Conservation (phyloP, 2,113 vertebrate species). For the Oostethus manadensis region DNA sequence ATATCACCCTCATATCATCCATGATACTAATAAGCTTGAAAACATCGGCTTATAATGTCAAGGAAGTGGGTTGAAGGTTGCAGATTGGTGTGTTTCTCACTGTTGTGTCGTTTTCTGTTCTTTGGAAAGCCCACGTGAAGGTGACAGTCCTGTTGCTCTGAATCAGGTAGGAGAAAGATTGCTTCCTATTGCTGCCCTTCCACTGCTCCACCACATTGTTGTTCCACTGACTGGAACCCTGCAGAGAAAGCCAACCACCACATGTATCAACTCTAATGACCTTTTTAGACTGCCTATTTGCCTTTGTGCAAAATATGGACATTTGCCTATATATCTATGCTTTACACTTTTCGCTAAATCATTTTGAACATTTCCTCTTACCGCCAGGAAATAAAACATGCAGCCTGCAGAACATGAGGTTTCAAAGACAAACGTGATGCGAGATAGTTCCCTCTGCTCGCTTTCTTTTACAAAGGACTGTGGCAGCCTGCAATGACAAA, state of each 20-base stretch:
- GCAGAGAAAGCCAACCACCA: constrained; percentile 5
- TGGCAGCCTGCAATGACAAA: constrained; percentile 65
- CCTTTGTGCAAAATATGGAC: not conserved
- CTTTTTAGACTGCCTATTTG: not conserved
- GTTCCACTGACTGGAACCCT: constrained; percentile 80
- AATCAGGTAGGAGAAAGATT: constrained; percentile 86
- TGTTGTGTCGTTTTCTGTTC: constrained; percentile 60
- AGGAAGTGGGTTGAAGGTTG: not conserved
- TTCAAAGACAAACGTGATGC: constrained; percentile 91
- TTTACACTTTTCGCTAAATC: not conserved
- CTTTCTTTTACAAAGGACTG: constrained; percentile 64
- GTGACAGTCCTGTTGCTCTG: constrained; percentile 78
- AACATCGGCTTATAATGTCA: not conserved
- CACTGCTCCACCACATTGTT: constrained; percentile 82
- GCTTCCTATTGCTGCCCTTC: constrained; percentile 79
- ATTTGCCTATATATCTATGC: not conserved
- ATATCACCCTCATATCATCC: too few relatives aligned
- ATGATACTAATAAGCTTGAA: not conserved
- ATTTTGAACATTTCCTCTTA: constrained; percentile 50
- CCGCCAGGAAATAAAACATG: constrained; percentile 83
- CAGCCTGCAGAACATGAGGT: constrained; percentile 81
- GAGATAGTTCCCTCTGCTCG: constrained; percentile 78
- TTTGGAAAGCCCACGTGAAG: constrained; percentile 92
- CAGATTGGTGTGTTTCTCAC: constrained; percentile 62
- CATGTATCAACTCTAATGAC: not conserved